Percentiles rank a stretch among this genome's conserved stretches.
Conservation (phyloP, 1,140 invertebrate genomes). For the Panulirus ornatus region DNA sequence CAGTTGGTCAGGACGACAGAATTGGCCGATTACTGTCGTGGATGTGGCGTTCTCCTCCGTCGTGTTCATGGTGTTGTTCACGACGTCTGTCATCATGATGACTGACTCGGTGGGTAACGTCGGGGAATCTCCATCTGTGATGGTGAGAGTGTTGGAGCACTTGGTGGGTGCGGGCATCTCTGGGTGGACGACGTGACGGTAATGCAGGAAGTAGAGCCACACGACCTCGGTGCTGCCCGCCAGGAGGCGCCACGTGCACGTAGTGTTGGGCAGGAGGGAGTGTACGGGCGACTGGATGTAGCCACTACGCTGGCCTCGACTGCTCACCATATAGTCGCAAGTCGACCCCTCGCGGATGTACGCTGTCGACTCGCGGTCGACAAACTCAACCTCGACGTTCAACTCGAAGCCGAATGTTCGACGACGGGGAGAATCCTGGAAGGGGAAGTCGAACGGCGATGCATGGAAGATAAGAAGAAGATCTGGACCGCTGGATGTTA, state of each 20-base stretch:
- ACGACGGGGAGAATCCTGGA: conserved; percentile 79
- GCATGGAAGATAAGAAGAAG: conserved; percentile 92
- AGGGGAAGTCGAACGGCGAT: conserved; percentile 91
- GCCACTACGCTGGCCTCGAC: conserved; percentile 72
- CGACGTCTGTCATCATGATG: not conserved
- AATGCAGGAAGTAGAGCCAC: conserved; percentile 75
- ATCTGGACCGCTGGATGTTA: conserved; percentile 90
- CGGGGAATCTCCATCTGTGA: conserved; percentile 66
- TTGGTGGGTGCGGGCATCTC: conserved; percentile 72
- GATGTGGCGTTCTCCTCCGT: conserved; percentile 31
- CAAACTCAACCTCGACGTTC: conserved; percentile 88
- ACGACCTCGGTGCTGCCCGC: conserved; percentile 73
- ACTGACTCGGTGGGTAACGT: not conserved
- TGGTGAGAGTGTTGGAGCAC: conserved; percentile 73
- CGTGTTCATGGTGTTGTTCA: conserved; percentile 20
- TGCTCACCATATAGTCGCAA: conserved; percentile 69
- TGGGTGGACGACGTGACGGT: conserved; percentile 71
- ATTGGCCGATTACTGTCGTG: conserved; percentile 80
- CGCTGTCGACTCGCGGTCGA: conserved; percentile 73
- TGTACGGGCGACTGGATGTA: conserved; percentile 75
- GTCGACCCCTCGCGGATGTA: conserved; percentile 70
- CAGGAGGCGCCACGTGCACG: conserved; percentile 72
- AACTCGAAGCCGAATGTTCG: conserved; percentile 88
- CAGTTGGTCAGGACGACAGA: conserved; percentile 69
- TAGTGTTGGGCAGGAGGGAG: conserved; percentile 74